phyloP scores from a whole-genome alignment of 2,797 vertebrate species.

The Eulemur rubriventer region DNA sequence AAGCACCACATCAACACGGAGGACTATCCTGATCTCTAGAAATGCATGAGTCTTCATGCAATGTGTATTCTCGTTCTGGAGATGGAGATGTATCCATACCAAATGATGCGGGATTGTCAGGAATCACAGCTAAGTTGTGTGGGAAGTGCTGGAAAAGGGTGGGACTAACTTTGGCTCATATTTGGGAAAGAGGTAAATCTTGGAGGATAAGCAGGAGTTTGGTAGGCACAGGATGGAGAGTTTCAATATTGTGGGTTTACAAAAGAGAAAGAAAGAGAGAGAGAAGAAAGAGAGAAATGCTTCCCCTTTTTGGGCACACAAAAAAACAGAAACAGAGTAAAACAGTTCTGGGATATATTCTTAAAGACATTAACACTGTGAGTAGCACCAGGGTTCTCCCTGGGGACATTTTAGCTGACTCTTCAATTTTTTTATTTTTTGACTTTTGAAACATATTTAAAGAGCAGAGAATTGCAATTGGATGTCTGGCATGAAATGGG shows the following conservation, averaged over 20 bases:
- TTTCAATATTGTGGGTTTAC: neutral
- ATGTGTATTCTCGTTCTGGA: neutral
- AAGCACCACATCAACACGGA: neutral
- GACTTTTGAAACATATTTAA: neutral
- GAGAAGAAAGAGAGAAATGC: neutral
- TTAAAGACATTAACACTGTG: neutral
- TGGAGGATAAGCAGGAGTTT: neutral
- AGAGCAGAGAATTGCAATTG: neutral
- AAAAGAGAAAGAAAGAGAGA: neutral
- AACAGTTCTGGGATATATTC: neutral
- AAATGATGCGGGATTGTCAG: fast-evolving
- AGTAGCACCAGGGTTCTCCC: neutral
- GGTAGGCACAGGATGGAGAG: no score
- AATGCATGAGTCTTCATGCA: neutral
- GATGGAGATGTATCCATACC: fast-evolving
- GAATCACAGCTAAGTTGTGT: neutral
- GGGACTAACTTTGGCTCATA: neutral
- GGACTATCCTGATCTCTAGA: neutral
- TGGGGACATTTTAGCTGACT: neutral
- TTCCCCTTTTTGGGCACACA: neutral
- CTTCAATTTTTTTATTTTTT: neutral
- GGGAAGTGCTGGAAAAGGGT: fast-evolving
- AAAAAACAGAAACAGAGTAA: neutral
- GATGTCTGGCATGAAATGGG: neutral
- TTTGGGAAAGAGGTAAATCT: neutral